These are phyloP conservation scores for Limnothrissa miodon DNA, from an alignment of 2,113 vertebrate genomes.

Conservation along the genomic window DNA sequence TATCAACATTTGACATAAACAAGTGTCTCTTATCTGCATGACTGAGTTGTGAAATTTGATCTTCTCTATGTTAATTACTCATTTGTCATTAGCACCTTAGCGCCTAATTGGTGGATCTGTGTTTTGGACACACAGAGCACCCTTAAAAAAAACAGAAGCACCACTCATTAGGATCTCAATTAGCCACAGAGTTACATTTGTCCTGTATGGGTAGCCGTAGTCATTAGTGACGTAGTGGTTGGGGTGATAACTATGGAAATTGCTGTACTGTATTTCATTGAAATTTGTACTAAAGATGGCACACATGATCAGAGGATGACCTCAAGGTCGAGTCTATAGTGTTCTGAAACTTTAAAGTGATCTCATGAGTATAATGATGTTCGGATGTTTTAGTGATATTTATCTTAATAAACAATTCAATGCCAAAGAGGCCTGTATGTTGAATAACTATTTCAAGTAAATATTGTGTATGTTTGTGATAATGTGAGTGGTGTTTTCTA, in stretches of 20 bases:
- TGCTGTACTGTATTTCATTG: constrained; percentile 51
- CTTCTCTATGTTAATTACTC: not conserved
- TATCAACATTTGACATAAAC: constrained; percentile 5
- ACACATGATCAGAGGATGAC: not conserved
- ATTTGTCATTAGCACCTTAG: constrained; percentile 34
- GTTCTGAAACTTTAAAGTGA: constrained; percentile 20
- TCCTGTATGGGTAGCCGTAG: constrained; percentile 20
- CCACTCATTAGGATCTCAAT: constrained; percentile 20
- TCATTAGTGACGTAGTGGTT: constrained; percentile 28
- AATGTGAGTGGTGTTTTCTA: not conserved
- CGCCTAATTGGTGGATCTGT: not conserved
- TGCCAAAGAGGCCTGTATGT: not conserved
- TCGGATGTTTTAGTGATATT: constrained; percentile 44
- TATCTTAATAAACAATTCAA: constrained; percentile 44
- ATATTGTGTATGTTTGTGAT: not conserved
- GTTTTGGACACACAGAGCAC: not conserved
- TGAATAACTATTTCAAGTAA: not conserved
- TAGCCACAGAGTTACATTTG: constrained; percentile 6
- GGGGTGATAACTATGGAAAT: constrained; percentile 34
- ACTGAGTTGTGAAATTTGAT: constrained; percentile 16
- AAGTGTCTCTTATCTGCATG: not conserved
- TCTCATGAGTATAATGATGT: constrained; percentile 33
- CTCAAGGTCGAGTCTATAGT: not conserved
- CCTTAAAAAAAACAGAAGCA: constrained; percentile 24
- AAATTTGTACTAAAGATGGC: constrained; percentile 32